A percentile compares a stretch with the other conserved stretches of the same genome.
These are phyloP conservation scores for Iphiclides podalirius DNA, from an alignment of 2,888 invertebrate genomes.

Conservation along the genomic window DNA sequence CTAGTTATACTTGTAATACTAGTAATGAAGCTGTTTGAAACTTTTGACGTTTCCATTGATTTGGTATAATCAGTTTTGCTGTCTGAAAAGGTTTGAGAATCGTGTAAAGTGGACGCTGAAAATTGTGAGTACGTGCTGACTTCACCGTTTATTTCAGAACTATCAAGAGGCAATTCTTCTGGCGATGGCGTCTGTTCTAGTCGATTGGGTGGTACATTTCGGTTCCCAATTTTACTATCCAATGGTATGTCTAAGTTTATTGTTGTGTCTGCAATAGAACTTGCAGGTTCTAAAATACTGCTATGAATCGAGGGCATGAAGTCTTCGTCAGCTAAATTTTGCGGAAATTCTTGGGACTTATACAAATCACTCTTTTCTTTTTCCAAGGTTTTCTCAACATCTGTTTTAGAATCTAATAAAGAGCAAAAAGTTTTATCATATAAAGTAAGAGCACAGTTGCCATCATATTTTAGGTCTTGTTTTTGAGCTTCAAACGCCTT, in stretches of 20 bases:
- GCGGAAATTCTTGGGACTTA: conserved; percentile 45
- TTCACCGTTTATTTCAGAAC: conserved; percentile 82
- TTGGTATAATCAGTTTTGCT: conserved; percentile 81
- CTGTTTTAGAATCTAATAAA: conserved; percentile 14
- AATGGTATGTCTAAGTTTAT: conserved; percentile 78
- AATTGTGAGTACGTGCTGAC: conserved; percentile 77
- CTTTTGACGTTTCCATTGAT: conserved; percentile 82
- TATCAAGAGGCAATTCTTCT: conserved; percentile 90
- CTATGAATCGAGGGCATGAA: conserved; percentile 82
- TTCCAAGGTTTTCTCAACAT: conserved; percentile 8
- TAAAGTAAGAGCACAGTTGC: conserved; percentile 26
- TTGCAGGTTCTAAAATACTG: conserved; percentile 79
- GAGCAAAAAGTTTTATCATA: conserved; percentile 27
- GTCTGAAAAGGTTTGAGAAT: conserved; percentile 78
- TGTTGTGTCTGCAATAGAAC: conserved; percentile 76
- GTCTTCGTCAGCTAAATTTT: conserved; percentile 77
- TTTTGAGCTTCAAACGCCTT: conserved; percentile 46
- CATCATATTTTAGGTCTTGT: conserved; percentile 37
- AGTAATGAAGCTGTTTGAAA: conserved; percentile 89
- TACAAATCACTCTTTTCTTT: conserved; percentile 28
- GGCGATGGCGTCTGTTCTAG: conserved; percentile 91
- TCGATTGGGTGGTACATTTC: conserved; percentile 56
- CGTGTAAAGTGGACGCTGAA: conserved; percentile 71
- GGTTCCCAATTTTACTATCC: conserved; percentile 69
- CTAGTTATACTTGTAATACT: conserved; percentile 95